phyloP scores from a whole-genome alignment of 1,140 invertebrate species.

The Drosophila tani region DNA sequence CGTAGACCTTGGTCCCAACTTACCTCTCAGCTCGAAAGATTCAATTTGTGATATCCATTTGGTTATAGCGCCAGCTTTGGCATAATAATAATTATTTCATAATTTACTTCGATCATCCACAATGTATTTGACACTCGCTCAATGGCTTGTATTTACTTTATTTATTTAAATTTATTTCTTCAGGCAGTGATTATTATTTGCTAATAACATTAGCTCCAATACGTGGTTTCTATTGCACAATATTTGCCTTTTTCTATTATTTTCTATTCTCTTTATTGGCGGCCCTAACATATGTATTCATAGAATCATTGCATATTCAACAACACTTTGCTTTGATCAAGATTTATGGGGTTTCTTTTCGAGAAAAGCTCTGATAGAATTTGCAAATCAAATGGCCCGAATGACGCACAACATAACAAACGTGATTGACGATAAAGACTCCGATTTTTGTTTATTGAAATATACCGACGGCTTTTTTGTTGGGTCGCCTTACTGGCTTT shows the following conservation, averaged over 20 bases:
- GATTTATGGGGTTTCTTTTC: slow-evolving; percentile 73
- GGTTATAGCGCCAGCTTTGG: slow-evolving; percentile 54
- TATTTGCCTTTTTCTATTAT: slow-evolving; percentile 45
- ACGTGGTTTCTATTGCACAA: slow-evolving; percentile 50
- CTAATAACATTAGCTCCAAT: slow-evolving; percentile 32
- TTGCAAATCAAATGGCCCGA: slow-evolving; percentile 68
- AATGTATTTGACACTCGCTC: slow-evolving; percentile 69
- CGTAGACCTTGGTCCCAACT: slow-evolving; percentile 56
- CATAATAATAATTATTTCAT: slow-evolving; percentile 62
- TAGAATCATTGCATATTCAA: slow-evolving; percentile 72
- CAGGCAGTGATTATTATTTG: slow-evolving; percentile 23
- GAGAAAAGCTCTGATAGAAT: slow-evolving; percentile 41
- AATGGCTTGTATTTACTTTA: slow-evolving; percentile 62
- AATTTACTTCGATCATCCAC: slow-evolving; percentile 55
- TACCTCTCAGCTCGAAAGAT: slow-evolving; percentile 74
- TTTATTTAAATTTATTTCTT: slow-evolving; percentile 43
- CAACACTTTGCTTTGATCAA: slow-evolving; percentile 66
- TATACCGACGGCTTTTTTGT: slow-evolving; percentile 70
- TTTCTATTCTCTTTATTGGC: slow-evolving; percentile 21
- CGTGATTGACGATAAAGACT: slow-evolving; percentile 5
- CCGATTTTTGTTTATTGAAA: not conserved
- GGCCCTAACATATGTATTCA: slow-evolving; percentile 34
- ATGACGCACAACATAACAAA: slow-evolving; percentile 53
- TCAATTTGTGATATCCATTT: slow-evolving; percentile 81
- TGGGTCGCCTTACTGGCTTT: slow-evolving; percentile 7